These are phyloP conservation scores for Eurosta solidaginis DNA, from an alignment of 1,140 invertebrate genomes.

Conservation along the genomic window DNA sequence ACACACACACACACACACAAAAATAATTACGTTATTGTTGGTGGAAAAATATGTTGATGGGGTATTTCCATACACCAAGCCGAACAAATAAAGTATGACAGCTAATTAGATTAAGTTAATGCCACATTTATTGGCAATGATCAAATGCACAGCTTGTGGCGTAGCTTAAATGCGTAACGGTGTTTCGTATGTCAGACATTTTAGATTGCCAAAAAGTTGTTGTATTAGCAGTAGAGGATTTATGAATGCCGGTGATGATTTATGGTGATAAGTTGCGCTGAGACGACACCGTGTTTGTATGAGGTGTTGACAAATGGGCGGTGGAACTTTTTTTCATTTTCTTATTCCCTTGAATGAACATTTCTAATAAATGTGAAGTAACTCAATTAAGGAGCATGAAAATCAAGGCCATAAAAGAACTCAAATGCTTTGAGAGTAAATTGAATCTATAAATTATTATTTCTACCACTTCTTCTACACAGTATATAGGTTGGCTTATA, in stretches of 20 bases:
- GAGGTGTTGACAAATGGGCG: no score
- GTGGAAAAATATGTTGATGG: no score
- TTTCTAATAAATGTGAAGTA: no score
- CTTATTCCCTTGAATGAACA: no score
- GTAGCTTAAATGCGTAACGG: neutral
- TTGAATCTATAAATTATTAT: no score
- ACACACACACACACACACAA: no score
- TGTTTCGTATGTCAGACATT: slow-evolving; percentile 2
- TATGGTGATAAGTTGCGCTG: neutral
- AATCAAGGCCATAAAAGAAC: no score
- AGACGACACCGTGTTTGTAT: neutral
- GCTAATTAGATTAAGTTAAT: slow-evolving; percentile 59
- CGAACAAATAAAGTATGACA: slow-evolving; percentile 51
- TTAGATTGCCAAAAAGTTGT: neutral
- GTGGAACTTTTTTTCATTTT: no score
- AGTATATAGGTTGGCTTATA: neutral
- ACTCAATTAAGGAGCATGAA: no score
- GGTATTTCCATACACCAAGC: neutral
- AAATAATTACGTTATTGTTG: neutral
- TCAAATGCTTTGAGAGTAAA: no score
- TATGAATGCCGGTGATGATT: slow-evolving; percentile 12
- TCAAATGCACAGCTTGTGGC: slow-evolving; percentile 7
- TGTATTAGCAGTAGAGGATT: neutral
- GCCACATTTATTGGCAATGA: slow-evolving; percentile 53
- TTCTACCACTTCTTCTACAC: neutral